Evolutionary conservation across 2,113 vertebrate species (phyloP).

Genomic region (Heloderma charlesbogerti): DNA sequence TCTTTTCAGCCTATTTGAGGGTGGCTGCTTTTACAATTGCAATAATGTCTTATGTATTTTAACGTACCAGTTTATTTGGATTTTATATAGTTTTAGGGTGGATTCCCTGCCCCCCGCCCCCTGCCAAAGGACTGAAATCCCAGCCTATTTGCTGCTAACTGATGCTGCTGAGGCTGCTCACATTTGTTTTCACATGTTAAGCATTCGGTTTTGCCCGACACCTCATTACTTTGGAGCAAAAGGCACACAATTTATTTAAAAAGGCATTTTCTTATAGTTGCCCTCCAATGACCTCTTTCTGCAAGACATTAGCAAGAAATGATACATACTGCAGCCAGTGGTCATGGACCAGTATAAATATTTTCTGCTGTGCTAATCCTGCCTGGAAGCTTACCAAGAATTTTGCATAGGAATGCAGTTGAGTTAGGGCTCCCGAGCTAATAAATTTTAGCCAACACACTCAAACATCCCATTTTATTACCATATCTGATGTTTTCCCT

Average conservation of each 20-base stretch:
- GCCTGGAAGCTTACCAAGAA: slow-evolving; percentile 73
- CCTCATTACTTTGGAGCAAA: slow-evolving; percentile 49
- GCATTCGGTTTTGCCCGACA: slow-evolving; percentile 47
- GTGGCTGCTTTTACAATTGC: not conserved
- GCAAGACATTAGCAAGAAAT: slow-evolving; percentile 71
- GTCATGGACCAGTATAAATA: slow-evolving; percentile 68
- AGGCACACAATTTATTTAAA: slow-evolving; percentile 56
- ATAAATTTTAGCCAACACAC: slow-evolving; percentile 77
- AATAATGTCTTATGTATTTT: not conserved
- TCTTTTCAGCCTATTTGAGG: not conserved
- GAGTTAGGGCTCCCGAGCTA: slow-evolving; percentile 66
- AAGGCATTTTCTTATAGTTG: slow-evolving; percentile 57
- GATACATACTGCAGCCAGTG: slow-evolving; percentile 55
- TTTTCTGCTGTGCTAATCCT: slow-evolving; percentile 71
- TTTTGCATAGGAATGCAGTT: slow-evolving; percentile 68
- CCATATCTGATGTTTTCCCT: slow-evolving; percentile 61
- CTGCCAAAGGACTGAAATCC: slow-evolving; percentile 27
- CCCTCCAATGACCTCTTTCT: slow-evolving; percentile 55
- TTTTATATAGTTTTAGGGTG: slow-evolving; percentile 1
- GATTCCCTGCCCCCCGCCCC: not conserved
- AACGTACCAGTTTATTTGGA: not conserved
- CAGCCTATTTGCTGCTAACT: slow-evolving; percentile 49
- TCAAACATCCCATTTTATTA: slow-evolving; percentile 68
- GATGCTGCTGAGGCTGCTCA: slow-evolving; percentile 34
- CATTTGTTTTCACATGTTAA: slow-evolving; percentile 62